Conservation (phyloP, 2,797 vertebrate species). For the Spatula versicolor region DNA sequence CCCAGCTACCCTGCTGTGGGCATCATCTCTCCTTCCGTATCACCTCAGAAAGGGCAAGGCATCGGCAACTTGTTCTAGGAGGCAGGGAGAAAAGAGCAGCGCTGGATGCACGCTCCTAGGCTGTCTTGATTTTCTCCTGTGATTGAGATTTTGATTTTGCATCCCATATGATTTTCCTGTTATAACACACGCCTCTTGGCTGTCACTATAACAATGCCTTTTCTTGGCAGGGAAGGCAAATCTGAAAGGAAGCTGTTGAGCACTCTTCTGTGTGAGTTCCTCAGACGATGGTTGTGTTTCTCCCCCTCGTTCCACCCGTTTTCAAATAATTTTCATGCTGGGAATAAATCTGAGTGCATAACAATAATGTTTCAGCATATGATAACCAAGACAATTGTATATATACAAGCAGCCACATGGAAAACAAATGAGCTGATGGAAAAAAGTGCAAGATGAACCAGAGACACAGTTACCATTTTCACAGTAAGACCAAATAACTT, state of each 20-base stretch:
- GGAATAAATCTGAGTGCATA: constrained; percentile 42
- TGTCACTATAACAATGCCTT: constrained; percentile 52
- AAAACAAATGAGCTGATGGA: constrained; percentile 47
- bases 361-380: constrained; percentile 32
- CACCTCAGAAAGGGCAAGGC: background rate
- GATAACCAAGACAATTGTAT: constrained; percentile 51
- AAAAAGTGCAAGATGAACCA: background rate
- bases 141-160: constrained; percentile 55
- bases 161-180: constrained; percentile 50
- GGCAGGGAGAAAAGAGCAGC: background rate
- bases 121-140: constrained; percentile 40
- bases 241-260: constrained; percentile 50
- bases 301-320: background rate
- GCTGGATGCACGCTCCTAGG: background rate
- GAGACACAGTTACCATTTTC: background rate
- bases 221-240: constrained; percentile 49
- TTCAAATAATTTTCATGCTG: constrained; percentile 53
- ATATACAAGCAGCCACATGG: constrained; percentile 7
- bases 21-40: background rate
- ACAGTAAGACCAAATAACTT: constrained; percentile 17
- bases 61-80: background rate
- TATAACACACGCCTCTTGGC: constrained; percentile 43
- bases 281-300: constrained; percentile 35
- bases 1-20: background rate
- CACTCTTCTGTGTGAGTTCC: background rate